These are phyloP conservation scores for Neomonachus schauinslandi DNA, from an alignment of 2,113 vertebrate species.

Conservation along the genomic window DNA sequence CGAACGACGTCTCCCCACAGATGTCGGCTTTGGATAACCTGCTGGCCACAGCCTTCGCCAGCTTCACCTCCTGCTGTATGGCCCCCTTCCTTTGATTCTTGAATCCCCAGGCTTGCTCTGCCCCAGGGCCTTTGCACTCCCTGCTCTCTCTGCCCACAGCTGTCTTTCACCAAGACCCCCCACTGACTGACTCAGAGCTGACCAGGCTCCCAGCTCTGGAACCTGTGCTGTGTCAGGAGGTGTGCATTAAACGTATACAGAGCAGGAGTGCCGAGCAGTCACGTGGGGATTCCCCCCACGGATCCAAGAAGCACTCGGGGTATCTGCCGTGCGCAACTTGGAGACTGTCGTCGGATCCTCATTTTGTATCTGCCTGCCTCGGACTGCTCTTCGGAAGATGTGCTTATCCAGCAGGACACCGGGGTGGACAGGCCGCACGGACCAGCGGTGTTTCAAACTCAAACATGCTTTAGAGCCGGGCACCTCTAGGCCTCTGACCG, in stretches of 20 bases:
- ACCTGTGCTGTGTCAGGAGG: not conserved
- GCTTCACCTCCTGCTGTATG: not conserved
- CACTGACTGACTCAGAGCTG: not conserved
- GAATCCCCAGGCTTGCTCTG: not conserved
- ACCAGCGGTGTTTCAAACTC: not conserved
- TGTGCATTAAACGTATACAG: not conserved
- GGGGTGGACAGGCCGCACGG: no score
- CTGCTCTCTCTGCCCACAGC: not conserved
- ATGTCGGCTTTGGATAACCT: not conserved
- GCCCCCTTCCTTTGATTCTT: not conserved
- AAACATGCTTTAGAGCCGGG: not conserved
- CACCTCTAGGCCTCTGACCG: not conserved
- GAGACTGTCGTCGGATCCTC: not conserved
- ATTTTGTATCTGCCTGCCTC: not conserved
- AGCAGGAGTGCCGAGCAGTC: not conserved
- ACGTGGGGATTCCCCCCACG: not conserved
- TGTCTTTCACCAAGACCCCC: not conserved
- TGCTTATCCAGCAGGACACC: not conserved
- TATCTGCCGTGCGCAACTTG: not conserved
- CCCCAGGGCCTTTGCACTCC: not conserved
- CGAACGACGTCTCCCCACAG: not conserved
- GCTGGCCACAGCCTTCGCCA: not conserved
- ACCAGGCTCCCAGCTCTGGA: not conserved
- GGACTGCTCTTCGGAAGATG: not conserved
- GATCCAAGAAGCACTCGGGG: not conserved